phyloP scores from a whole-genome alignment of 2,797 vertebrate species.

The Lates japonicus region DNA sequence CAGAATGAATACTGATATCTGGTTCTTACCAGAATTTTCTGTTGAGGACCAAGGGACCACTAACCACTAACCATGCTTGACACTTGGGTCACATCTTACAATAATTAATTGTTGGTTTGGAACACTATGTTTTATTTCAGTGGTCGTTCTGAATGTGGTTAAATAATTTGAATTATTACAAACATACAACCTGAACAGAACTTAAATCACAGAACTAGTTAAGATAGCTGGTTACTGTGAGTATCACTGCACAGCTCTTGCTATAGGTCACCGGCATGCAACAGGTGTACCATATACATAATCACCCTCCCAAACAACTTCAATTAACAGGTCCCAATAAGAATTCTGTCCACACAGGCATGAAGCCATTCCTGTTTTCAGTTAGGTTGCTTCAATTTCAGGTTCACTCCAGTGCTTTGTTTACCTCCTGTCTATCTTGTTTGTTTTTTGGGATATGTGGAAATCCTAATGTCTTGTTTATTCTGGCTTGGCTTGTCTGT shows the following conservation, averaged over 20 bases:
- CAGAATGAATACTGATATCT: not conserved
- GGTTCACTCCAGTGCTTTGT: not conserved
- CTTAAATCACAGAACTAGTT: not conserved
- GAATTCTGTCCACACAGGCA: slow-evolving; percentile 16
- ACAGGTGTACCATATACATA: not conserved
- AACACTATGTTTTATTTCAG: not conserved
- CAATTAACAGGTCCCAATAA: not conserved
- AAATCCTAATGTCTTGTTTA: slow-evolving; percentile 15
- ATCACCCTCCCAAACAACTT: slow-evolving; percentile 5
- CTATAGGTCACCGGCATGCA: not conserved
- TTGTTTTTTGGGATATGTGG: slow-evolving; percentile 12
- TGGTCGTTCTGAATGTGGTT: not conserved
- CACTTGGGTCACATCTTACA: not conserved
- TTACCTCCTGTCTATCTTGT: slow-evolving; percentile 9
- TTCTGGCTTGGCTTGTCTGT: slow-evolving; percentile 22
- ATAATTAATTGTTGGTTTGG: not conserved
- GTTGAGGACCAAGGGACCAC: too few species aligned
- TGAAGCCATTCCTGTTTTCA: slow-evolving; percentile 40
- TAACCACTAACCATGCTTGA: not conserved
- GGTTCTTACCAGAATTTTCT: not conserved
- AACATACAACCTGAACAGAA: not conserved
- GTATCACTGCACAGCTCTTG: not conserved
- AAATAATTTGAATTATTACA: not conserved
- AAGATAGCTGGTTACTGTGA: too few species aligned
- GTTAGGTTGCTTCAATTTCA: not conserved